phyloP scores from a whole-genome alignment of 2,113 vertebrate species.

The Scomber japonicus region DNA sequence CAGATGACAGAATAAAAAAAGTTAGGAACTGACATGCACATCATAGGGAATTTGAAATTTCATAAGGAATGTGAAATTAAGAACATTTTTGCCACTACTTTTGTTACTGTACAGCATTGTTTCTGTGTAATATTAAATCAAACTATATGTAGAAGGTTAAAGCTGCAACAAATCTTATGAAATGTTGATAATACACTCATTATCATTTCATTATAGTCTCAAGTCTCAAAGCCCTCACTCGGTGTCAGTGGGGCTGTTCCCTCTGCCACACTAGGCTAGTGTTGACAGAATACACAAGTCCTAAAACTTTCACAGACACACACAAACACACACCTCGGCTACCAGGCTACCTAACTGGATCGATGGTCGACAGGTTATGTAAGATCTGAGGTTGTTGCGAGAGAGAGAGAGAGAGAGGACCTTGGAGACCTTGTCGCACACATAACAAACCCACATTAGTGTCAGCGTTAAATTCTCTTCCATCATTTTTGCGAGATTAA shows the following conservation, averaged over 20 bases:
- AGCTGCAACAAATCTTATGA: background rate
- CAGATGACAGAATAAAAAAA: background rate
- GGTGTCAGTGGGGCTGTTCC: background rate
- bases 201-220: background rate
- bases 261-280: background rate
- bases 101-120: too few species aligned
- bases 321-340: background rate
- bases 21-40: too few species aligned
- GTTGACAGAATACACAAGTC: constrained; percentile 51
- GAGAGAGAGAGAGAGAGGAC: background rate
- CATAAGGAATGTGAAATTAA: too few species aligned
- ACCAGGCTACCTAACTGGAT: constrained; percentile 36
- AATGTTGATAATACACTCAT: background rate
- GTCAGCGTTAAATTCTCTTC: background rate
- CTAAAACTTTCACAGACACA: constrained; percentile 20
- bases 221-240: background rate
- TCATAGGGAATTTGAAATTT: too few species aligned
- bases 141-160: background rate
- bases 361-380: constrained; percentile 26
- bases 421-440: background rate
- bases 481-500: constrained; percentile 19
- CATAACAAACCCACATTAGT: background rate
- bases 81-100: too few species aligned
- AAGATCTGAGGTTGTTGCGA: constrained; percentile 22
- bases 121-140: background rate